Evolutionary conservation across 1,140 invertebrate species (phyloP).

Genomic region (Aphaenogaster ashmeadi): DNA sequence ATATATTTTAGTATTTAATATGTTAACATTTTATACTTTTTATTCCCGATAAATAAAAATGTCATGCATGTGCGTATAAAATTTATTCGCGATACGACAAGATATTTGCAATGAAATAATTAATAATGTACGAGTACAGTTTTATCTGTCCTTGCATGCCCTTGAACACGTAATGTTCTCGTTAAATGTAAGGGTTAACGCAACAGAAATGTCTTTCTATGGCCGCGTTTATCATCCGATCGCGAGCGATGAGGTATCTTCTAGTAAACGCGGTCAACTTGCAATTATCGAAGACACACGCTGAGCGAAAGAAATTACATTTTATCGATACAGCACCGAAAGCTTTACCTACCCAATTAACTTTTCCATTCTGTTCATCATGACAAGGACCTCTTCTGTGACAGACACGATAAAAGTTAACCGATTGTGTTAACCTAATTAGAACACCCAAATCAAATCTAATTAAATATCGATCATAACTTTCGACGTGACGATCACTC

Average conservation of each 20-base stretch:
- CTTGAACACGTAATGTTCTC: neutral
- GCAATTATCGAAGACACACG: conserved; percentile 39
- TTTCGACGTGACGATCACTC: neutral
- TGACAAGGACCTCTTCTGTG: neutral
- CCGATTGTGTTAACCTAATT: conserved; percentile 25
- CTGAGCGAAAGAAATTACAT: conserved; percentile 34
- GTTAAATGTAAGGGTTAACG: neutral
- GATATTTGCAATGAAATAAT: neutral
- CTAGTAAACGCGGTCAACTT: neutral
- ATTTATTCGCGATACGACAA: neutral
- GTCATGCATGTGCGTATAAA: neutral
- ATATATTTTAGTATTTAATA: neutral
- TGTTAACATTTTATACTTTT: neutral
- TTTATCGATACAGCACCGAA: conserved; percentile 32
- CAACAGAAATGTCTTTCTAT: conserved; percentile 30
- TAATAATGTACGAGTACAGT: neutral
- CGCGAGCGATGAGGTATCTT: neutral
- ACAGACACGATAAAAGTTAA: conserved; percentile 16
- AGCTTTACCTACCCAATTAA: conserved; percentile 21
- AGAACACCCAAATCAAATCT: conserved; percentile 4
- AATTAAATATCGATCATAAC: conserved; percentile 31
- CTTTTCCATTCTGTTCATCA: conserved; percentile 7
- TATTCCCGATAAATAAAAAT: neutral
- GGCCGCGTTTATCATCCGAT: conserved; percentile 33
- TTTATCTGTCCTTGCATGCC: neutral